phyloP scores from a whole-genome alignment of 1,140 invertebrate genomes.

The Drosophila parvula region DNA sequence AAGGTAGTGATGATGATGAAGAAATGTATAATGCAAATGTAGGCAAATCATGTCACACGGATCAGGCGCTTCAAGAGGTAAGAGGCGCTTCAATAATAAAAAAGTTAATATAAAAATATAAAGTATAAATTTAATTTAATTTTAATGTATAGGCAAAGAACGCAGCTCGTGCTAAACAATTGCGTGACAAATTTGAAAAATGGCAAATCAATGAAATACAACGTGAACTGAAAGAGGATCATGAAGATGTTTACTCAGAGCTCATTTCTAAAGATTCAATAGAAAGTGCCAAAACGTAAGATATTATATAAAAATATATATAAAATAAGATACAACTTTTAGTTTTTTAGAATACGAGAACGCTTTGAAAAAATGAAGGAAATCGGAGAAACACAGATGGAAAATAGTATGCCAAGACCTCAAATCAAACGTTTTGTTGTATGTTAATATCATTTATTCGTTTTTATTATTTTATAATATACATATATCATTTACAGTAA shows the following conservation, averaged over 20 bases:
- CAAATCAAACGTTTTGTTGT: constrained; percentile 95
- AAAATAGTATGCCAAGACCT: constrained; percentile 85
- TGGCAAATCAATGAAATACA: constrained; percentile 92
- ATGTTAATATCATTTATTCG: constrained; percentile 79
- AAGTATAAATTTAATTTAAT: not conserved
- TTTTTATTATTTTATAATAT: not conserved
- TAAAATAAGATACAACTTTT: constrained; percentile 5
- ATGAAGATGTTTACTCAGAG: constrained; percentile 82
- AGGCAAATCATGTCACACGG: constrained; percentile 6
- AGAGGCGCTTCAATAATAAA: not conserved
- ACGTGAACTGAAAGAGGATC: constrained; percentile 77
- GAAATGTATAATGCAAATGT: constrained; percentile 10
- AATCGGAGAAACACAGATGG: constrained; percentile 85
- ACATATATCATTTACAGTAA: not conserved
- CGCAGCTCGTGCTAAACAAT: constrained; percentile 92
- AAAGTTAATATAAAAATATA: not conserved
- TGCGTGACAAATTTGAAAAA: constrained; percentile 95
- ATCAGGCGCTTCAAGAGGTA: constrained; percentile 66
- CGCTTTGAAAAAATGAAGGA: constrained; percentile 91
- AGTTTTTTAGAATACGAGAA: constrained; percentile 88
- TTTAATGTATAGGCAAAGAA: constrained; percentile 87
- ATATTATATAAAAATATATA: constrained; percentile 34
- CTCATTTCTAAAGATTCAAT: constrained; percentile 87
- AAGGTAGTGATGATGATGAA: constrained; percentile 64
- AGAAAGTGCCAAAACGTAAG: constrained; percentile 89